These are phyloP conservation scores for Agelaius phoeniceus DNA, from an alignment of 2,113 vertebrate species.

Conservation along the genomic window DNA sequence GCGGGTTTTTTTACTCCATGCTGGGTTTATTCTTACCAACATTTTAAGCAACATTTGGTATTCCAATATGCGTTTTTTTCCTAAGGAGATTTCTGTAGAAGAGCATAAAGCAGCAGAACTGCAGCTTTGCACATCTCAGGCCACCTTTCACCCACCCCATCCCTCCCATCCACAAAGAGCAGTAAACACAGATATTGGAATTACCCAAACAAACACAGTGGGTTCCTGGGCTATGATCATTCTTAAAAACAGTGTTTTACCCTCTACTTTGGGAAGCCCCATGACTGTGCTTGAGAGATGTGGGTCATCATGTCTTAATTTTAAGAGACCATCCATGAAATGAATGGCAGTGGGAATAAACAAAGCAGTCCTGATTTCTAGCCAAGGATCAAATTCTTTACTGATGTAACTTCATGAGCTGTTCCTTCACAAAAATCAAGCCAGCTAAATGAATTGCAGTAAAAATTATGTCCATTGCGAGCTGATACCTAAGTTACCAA, in stretches of 20 bases:
- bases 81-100: not conserved
- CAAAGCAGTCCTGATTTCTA: not conserved
- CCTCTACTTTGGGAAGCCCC: not conserved
- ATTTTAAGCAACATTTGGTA: not conserved
- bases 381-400: not conserved
- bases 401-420: not conserved
- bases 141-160: not conserved
- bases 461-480: not conserved
- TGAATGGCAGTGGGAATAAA: not conserved
- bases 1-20: not conserved
- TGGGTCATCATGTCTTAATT: not conserved
- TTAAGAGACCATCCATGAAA: not conserved
- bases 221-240: not conserved
- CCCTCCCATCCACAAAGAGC: not conserved
- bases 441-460: not conserved
- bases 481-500: not conserved
- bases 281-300: rapidly evolving
- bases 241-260: not conserved
- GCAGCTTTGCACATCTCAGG: not conserved
- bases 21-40: not conserved
- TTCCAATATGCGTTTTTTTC: not conserved
- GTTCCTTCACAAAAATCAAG: not conserved
- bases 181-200: not conserved
- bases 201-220: not conserved
- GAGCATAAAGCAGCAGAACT: not conserved